Evolutionary conservation across 2,113 vertebrate genomes (phyloP).

Genomic region (Equus quagga): DNA sequence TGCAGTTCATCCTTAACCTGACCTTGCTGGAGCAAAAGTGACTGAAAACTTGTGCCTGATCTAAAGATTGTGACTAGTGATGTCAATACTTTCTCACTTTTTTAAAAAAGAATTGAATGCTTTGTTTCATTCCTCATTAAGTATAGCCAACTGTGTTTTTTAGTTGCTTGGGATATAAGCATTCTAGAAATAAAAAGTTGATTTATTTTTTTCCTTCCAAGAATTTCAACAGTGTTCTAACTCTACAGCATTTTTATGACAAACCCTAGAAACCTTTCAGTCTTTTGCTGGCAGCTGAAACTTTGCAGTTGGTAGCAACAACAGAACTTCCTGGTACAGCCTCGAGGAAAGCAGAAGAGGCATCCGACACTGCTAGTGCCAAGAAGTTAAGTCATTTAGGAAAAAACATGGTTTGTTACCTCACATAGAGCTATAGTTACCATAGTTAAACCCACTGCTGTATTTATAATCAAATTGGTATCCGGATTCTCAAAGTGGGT

Average conservation of each 20-base stretch:
- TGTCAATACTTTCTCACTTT: neutral
- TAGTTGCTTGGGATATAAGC: neutral
- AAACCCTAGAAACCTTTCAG: conserved; percentile 34
- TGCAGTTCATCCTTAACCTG: neutral
- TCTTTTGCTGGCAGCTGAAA: conserved; percentile 45
- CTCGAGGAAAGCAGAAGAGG: neutral
- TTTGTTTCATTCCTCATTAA: neutral
- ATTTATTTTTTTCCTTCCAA: neutral
- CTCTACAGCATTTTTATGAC: conserved; percentile 2
- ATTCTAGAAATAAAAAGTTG: conserved; percentile 41
- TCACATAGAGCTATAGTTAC: neutral
- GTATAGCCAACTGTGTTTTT: neutral
- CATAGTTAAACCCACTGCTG: neutral
- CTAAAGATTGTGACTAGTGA: neutral
- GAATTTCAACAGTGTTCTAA: conserved; percentile 28
- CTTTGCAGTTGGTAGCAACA: neutral
- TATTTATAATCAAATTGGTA: neutral
- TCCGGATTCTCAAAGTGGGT: neutral
- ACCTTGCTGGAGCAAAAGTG: neutral
- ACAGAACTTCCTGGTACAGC: neutral
- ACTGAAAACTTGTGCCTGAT: neutral
- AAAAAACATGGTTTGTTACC: neutral
- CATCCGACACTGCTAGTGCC: neutral
- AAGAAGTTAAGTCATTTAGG: neutral
- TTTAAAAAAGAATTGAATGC: neutral